Percentiles rank a stretch among this genome's conserved stretches.
phyloP scores from a whole-genome alignment of 2,113 vertebrate species.

The Carlito syrichta region DNA sequence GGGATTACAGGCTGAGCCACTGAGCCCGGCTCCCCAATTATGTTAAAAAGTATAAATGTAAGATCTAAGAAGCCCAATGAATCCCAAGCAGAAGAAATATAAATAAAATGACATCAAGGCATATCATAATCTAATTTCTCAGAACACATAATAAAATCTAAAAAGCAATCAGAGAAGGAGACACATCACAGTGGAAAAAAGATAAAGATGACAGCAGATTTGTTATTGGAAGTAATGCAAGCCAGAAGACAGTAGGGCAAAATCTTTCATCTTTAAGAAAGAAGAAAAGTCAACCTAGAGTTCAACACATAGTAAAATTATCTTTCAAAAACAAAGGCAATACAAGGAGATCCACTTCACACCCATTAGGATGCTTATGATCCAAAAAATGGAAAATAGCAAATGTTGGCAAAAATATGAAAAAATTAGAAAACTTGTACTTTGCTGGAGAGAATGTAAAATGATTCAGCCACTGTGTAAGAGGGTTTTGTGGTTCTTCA shows the following conservation, averaged over 20 bases:
- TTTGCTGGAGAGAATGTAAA: background rate
- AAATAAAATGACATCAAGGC: background rate
- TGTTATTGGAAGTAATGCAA: background rate
- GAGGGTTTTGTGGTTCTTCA: background rate
- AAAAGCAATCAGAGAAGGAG: background rate
- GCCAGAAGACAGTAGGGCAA: background rate
- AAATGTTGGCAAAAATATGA: background rate
- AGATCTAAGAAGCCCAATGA: background rate
- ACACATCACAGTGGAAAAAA: background rate
- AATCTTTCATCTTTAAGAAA: background rate
- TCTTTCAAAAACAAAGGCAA: background rate
- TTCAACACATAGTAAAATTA: background rate
- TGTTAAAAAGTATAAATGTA: slow-evolving; percentile 12
- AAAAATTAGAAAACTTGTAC: background rate
- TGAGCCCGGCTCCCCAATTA: no score
- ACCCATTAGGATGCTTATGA: background rate
- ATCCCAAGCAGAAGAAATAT: background rate
- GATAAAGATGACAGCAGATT: background rate
- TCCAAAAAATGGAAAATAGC: background rate
- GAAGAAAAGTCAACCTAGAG: background rate
- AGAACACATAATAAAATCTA: background rate
- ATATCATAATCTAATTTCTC: background rate
- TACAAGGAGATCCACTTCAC: background rate
- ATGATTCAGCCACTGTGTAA: background rate
- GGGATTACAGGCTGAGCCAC: no score